These are phyloP conservation scores for Caenorhabditis virilis DNA, from an alignment of 2,888 invertebrate genomes.

Conservation along the genomic window DNA sequence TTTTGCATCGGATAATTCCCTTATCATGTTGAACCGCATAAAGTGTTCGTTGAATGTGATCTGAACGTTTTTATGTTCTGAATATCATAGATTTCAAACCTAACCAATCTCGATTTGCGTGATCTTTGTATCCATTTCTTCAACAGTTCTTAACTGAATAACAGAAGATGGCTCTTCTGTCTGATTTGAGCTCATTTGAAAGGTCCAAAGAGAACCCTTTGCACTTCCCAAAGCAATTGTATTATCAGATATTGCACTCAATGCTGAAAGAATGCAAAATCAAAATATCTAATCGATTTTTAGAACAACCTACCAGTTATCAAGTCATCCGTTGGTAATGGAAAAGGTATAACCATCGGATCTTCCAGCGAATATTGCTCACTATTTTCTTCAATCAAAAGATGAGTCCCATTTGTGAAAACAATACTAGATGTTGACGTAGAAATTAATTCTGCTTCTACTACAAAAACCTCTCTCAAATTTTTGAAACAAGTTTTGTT, in stretches of 20 bases:
- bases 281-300: neutral
- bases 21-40: conserved; percentile 48
- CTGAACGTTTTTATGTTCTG: conserved; percentile 9
- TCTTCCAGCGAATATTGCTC: conserved; percentile 59
- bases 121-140: conserved; percentile 31
- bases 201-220: conserved; percentile 31
- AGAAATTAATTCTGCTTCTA: conserved; percentile 26
- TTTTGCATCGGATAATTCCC: conserved; percentile 34
- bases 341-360: conserved; percentile 49
- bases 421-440: conserved; percentile 36
- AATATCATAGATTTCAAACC: neutral
- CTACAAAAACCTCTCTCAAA: conserved; percentile 7
- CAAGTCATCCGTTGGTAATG: conserved; percentile 42
- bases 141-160: conserved; percentile 28
- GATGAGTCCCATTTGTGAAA: conserved; percentile 56
- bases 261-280: conserved; percentile 10
- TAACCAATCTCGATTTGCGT: conserved; percentile 30
- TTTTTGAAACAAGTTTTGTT: neutral
- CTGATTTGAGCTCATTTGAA: conserved; percentile 27
- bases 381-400: conserved; percentile 44
- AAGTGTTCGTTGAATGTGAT: conserved; percentile 37
- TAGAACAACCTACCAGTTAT: conserved; percentile 44
- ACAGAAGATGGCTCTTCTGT: conserved; percentile 22
- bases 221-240: conserved; percentile 27
- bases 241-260: conserved; percentile 27